Evolutionary conservation across 2,888 invertebrate genomes (phyloP), one percentile per base, ranked within the genome.

Genomic region (Habrosyne pyritoides): DNA sequence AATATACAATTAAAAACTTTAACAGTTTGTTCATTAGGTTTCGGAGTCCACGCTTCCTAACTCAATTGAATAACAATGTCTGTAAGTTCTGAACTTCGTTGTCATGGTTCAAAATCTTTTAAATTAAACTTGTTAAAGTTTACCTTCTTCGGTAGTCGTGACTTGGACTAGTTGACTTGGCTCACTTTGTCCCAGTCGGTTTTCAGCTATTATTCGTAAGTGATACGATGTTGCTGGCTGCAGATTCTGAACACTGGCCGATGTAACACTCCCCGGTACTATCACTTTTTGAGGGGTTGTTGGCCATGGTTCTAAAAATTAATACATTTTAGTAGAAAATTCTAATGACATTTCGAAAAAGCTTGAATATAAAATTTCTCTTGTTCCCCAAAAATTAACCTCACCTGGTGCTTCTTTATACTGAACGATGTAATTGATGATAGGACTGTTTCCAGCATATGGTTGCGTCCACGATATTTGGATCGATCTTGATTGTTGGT

Each of bases 391-490:
- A 21, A 33, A 10, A 22, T 28, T n/a, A 48, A 46, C 61, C 72
- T 78, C 93, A 96, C 96, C 96, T 91, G 96, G 94, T 59, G 96
- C 96, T 77, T 96, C 95, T 84, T 98, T 98, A 83, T 97, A 98
- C 86, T 98, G 98, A 33, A 98, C 95, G 61, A 97, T 96, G 83
- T 98, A 98, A 82, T 96, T 96, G 60, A 96, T 96, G 63, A 98
- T 96, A 24, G 97, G 96, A 83, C 97, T 97, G 76, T 97, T 97
- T 59, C 97, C 97, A 64, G 97, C 96, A 78, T 97, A 97, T 10
- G 98, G 97, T 67, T 96, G 96, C 28, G 96, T 96, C 98, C 98
- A 98, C 0, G 97, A 96, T 71, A 98, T 93, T 73, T 97, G 96
- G 63, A 98, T 95, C 24, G 96, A 95, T 59, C 97, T 94, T 57